Percentiles rank a stretch among this genome's conserved stretches.
These are phyloP conservation scores for Thymelicus acteon DNA, from an alignment of 2,888 invertebrate species.

Conservation along the genomic window DNA sequence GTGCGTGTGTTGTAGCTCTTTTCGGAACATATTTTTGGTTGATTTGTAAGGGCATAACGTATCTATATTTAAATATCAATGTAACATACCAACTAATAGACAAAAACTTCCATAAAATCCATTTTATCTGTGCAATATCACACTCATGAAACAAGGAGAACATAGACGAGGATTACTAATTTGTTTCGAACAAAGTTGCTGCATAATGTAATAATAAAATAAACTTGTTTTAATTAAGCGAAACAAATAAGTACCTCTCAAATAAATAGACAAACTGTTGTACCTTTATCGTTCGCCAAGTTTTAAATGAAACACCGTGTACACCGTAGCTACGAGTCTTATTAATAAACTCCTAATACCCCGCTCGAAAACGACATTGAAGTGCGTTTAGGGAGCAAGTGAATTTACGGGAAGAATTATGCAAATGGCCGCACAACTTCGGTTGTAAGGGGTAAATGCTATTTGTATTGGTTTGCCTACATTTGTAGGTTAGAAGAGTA, in stretches of 20 bases:
- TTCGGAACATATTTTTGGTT: no score
- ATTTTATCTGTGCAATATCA: not conserved
- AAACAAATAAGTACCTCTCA: slow-evolving; percentile 13
- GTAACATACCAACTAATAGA: no score
- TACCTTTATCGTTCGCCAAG: slow-evolving; percentile 5
- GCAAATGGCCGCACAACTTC: slow-evolving; percentile 46
- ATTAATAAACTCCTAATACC: slow-evolving; percentile 27
- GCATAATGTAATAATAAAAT: not conserved
- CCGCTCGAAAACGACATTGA: slow-evolving; percentile 3
- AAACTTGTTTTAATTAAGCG: slow-evolving; percentile 15
- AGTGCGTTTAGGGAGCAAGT: slow-evolving; percentile 16
- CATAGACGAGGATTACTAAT: not conserved
- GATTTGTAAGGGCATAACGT: no score
- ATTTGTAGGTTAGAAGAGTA: not conserved
- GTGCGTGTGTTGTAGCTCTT: no score
- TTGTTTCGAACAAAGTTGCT: not conserved
- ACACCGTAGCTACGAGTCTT: not conserved
- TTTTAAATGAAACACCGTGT: slow-evolving; percentile 13
- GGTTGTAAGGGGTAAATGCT: slow-evolving; percentile 40
- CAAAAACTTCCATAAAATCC: no score
- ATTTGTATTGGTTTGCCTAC: not conserved
- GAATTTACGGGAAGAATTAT: slow-evolving; percentile 48
- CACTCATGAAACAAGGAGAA: not conserved
- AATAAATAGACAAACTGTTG: slow-evolving; percentile 17
- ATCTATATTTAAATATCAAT: no score